Evolutionary conservation across 2,888 invertebrate genomes (phyloP).

Genomic region (Sussaba pulchella): DNA sequence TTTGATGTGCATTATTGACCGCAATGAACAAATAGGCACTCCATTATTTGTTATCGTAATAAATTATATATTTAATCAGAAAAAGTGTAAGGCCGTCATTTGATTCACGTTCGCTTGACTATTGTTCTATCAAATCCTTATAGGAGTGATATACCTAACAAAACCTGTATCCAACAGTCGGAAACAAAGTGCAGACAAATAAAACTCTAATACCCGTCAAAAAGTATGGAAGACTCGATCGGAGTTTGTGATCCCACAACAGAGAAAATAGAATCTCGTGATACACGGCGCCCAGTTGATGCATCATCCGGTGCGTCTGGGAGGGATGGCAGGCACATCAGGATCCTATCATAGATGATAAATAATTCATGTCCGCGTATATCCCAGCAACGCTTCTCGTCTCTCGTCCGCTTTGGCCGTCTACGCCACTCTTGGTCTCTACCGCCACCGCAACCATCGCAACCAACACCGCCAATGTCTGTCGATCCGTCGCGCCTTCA

Average conservation of each 20-base stretch:
- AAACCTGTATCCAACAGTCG: constrained; percentile 19
- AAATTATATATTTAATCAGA: not conserved
- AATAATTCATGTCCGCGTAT: constrained; percentile 78
- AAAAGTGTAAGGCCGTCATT: not conserved
- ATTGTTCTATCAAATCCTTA: not conserved
- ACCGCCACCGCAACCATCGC: constrained; percentile 20
- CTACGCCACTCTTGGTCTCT: constrained; percentile 29
- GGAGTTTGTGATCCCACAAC: constrained; percentile 41
- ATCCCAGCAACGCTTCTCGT: constrained; percentile 66
- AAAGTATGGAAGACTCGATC: constrained; percentile 38
- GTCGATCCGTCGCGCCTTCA: constrained; percentile 52
- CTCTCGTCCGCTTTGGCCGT: constrained; percentile 63
- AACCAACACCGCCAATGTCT: constrained; percentile 48
- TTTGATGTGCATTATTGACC: too few relatives aligned
- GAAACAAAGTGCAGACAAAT: constrained; percentile 49
- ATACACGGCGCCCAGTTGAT: constrained; percentile 69
- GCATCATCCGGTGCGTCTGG: constrained; percentile 74
- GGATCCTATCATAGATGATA: constrained; percentile 80
- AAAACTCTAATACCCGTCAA: constrained; percentile 36
- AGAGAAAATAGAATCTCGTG: constrained; percentile 46
- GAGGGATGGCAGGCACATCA: constrained; percentile 76
- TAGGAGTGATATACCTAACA: not conserved
- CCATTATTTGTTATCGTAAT: too few relatives aligned
- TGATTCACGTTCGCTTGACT: not conserved
- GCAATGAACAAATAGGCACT: too few relatives aligned